Evolutionary conservation across 2,797 vertebrate species (phyloP), one percentile per base, ranked within the genome.

Genomic region (Lacerta bilineata): DNA sequence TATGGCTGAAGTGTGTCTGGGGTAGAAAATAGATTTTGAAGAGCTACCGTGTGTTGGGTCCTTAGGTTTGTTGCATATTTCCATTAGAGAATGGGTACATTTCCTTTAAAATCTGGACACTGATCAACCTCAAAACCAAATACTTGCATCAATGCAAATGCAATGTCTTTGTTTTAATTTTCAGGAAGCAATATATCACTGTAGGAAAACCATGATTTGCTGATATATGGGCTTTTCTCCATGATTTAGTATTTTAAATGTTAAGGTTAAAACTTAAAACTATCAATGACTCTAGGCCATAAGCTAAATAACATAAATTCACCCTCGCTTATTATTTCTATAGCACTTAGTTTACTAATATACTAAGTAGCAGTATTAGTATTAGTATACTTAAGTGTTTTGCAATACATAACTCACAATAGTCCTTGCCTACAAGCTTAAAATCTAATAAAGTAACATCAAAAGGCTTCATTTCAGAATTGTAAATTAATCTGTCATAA

Each of bases 191-290:
- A 75, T 75, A 75, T 75, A 87, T 93, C 84, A 93, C 74, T 90
- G 86, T 59, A 90, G 88, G 83, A 90, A 91, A 91, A 84, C 61
- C 81, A 43, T 86, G 88, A 92, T 93, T 86, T 90, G 83, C 8
- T 1, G 27, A 90, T 77, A 91, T 84, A 23, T 2, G 0, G 3
- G 3, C 69, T 90, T 87, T 80, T 82, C 86, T 92, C 84, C 85
- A 86, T 2, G 36, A 46, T 92, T 46, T 84, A 83, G 90, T 27
- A 50, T 75, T 71, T 74, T 89, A 92, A 43, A 80, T 23, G 29
- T 3, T 82, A 89, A 94, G 76, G 87, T 89, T 92, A 83, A 93
- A 92, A 93, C 88, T 84, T 83, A 79, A 90, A 75, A 74, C 84
- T 89, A 84, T 86, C 89, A 84, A 88, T 84, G 85, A 90, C 88